Conservation (phyloP, 2,888 invertebrate genomes). For the Eucera pruinosa region DNA sequence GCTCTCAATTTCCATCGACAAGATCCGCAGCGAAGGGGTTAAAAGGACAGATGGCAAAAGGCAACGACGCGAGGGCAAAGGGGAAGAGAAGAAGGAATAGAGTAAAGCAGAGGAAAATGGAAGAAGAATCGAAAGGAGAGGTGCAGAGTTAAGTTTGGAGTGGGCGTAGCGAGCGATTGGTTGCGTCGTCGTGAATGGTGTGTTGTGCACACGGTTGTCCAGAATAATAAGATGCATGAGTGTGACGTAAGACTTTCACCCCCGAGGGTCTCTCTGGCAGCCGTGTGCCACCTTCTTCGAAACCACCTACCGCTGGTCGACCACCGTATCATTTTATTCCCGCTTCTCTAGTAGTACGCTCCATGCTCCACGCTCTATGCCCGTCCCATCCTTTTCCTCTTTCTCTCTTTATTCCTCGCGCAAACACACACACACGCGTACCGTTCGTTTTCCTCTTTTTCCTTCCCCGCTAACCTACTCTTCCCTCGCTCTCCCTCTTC, state of each 20-base stretch:
- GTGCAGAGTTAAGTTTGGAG: conserved; percentile 51
- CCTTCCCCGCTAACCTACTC: not conserved
- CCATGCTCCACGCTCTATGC: not conserved
- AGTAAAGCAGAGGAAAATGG: not conserved
- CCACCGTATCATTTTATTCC: too few relatives aligned
- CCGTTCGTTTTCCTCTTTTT: too few relatives aligned
- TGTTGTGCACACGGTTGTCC: conserved; percentile 62
- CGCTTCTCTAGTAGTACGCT: not conserved
- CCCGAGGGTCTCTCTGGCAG: conserved; percentile 68
- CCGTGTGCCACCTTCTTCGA: too few relatives aligned
- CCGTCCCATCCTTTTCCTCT: not conserved
- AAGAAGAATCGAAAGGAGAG: not conserved
- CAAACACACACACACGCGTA: not conserved
- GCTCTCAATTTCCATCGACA: too few relatives aligned
- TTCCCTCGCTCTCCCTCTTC: too few relatives aligned
- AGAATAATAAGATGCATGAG: conserved; percentile 79
- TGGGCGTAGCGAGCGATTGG: conserved; percentile 65
- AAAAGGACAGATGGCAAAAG: not conserved
- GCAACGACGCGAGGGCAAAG: not conserved
- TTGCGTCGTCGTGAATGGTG: conserved; percentile 56
- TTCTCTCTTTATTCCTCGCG: not conserved
- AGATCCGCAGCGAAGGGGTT: not conserved
- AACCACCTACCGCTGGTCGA: too few relatives aligned
- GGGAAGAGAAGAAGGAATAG: not conserved
- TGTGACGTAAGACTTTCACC: conserved; percentile 82